Base-by-base conservation (phyloP, 2,797 vertebrate species). In the Enoplosus armatus region DNA sequence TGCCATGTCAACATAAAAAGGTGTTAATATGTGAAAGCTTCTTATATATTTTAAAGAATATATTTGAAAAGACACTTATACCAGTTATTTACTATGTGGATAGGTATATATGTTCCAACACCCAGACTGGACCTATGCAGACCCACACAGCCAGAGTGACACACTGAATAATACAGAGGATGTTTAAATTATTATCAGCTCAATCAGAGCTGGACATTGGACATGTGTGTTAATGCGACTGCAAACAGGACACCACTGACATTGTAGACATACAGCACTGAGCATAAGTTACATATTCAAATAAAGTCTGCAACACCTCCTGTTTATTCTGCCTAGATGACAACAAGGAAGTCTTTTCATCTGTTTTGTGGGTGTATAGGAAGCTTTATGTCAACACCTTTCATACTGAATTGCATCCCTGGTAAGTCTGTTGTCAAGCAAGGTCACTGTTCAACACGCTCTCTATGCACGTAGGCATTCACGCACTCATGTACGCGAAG, bases 371-470 rank as follows among this genome's bases (percentile, higher is more conserved):
- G 37, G 48, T 50, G 24, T 58, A 45, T n/a, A 47, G 41, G 24
- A 51, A 31, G 24, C 10, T 75, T 74, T 48, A 56, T 37, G 22
- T 74, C 39, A 70, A 62, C 59, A 76, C 8, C 4, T 59, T 72
- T 65, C 53, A 71, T 39, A 48, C 12, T 76, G 10, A 79, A 76
- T 39, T 48, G 53, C 43, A 65, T 14, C 27, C 15, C 22, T 45
- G 11, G 4, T 29, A 47, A 26, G 37, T 62, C 33, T 8, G 55
- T 54, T 71, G 65, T 71, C 35, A 43, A 63, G 53, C 70, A 90
- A 83, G 75, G 73, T 89, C 72, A 74, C 50, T 4, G 27, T 68
- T 78, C 31, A 77, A 41, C 50, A 67, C 12, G 8, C 51, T 48
- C 6, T 48, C 51, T 47, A 12, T 48, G 62, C 29, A 79, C 22